Percentiles rank a stretch among this genome's conserved stretches.
Evolutionary conservation across 1,140 invertebrate genomes (phyloP).

Genomic region (Sycophaga agraensis): DNA sequence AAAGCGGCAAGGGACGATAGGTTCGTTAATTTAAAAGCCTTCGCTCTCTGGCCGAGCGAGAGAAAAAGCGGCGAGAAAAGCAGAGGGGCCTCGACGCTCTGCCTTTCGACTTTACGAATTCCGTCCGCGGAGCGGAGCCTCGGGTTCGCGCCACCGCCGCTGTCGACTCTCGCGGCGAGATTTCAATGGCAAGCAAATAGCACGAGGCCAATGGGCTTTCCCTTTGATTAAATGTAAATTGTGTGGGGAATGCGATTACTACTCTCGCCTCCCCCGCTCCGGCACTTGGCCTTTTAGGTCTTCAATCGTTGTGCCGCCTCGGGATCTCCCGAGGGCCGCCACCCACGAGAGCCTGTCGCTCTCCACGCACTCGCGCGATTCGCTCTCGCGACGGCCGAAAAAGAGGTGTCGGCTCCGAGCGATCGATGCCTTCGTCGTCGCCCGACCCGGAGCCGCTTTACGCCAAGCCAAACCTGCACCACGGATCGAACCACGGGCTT

Average conservation of each 20-base stretch:
- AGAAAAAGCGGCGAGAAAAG: neutral
- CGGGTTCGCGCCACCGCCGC: slow-evolving; percentile 21
- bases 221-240: slow-evolving; percentile 59
- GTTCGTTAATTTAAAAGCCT: slow-evolving; percentile 29
- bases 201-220: slow-evolving; percentile 54
- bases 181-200: slow-evolving; percentile 56
- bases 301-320: slow-evolving; percentile 42
- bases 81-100: slow-evolving; percentile 9
- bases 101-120: slow-evolving; percentile 49
- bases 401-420: too few species aligned
- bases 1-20: slow-evolving; percentile 18
- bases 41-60: neutral
- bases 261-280: slow-evolving; percentile 39
- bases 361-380: neutral
- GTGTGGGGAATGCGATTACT: slow-evolving; percentile 55
- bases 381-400: too few species aligned
- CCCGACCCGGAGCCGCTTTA: too few species aligned
- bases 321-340: neutral
- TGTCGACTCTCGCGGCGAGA: slow-evolving; percentile 34
- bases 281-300: slow-evolving; percentile 32
- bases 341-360: neutral
- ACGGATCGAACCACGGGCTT: too few species aligned
- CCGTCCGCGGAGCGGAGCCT: slow-evolving; percentile 40
- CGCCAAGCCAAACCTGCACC: too few species aligned
- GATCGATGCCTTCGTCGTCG: too few species aligned